Base-by-base conservation (phyloP, 2,113 vertebrate species). In the Panurus biarmicus region DNA sequence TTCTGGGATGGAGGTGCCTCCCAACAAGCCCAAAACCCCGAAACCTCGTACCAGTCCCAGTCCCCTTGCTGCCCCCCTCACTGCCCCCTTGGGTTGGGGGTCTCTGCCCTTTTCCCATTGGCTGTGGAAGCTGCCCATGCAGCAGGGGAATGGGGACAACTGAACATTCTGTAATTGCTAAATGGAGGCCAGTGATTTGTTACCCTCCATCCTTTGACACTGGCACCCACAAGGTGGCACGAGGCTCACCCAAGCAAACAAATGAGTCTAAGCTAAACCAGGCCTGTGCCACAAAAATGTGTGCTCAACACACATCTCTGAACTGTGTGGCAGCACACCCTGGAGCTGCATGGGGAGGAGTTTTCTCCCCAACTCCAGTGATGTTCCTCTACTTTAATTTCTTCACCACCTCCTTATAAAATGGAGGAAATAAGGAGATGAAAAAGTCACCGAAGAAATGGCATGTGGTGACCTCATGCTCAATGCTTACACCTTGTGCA, bases 41-140 rank as follows among this genome's bases (percentile, higher is more conserved):
- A 82, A 66, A n/a, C 64, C 35, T 42, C 1, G 0, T 26, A 10
- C 4, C 35, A 22, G 26, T 7, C 50, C 38, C 14, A 24, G 7
- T 0, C 14, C 10, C 11, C 9, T 19, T 45, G 7, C 3, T 44
- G 35, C 31, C 40, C 31, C n/a, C 31, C 15, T 31, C 47, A 3
- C 20, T 25, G 38, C 16, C 5, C 44, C 58, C 28, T 48, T 0
- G 0, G 28, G 6, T 18, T 0, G 3, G 13, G 28, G 40, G 36
- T 48, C 53, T 40, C 75, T 36, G 21, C 36, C 47, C 60, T 51
- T 18, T 28, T 24, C 45, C 42, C 5, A 2, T 33, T 16, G 21
- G 22, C 1, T 44, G 24, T 2, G 3, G 72, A 12, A 72, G 29
- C 53, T 85, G 74, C 66, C 17, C 2, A 57, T 0, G 2, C 53